Percentiles rank a stretch among this genome's conserved stretches.
Evolutionary conservation across 2,113 vertebrate genomes (phyloP).

Genomic region (Machaerirhynchus nigripectus): DNA sequence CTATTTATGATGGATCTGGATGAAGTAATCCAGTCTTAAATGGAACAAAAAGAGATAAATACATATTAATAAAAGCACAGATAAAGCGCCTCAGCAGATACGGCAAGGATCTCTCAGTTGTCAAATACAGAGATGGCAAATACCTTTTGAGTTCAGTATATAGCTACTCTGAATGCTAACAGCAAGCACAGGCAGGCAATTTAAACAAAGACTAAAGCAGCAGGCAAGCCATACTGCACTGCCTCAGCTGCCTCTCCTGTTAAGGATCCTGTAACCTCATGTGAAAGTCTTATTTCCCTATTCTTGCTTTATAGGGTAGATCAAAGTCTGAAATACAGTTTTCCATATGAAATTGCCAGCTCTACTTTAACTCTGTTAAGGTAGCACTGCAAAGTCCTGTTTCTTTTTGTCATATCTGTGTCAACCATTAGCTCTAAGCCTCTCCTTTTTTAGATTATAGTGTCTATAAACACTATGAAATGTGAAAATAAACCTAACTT

Average conservation of each 20-base stretch:
- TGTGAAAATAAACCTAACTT: background rate
- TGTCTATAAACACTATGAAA: background rate
- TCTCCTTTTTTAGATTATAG: background rate
- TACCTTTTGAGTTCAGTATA: background rate
- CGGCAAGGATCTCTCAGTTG: background rate
- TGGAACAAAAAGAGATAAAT: background rate
- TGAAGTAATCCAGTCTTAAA: background rate
- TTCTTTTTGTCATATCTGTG: background rate
- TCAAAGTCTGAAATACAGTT: background rate
- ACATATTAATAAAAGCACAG: background rate
- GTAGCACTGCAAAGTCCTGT: background rate
- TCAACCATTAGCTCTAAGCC: background rate
- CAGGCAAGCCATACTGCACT: background rate
- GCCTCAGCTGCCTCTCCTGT: background rate
- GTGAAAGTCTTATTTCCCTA: background rate
- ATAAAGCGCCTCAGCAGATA: background rate
- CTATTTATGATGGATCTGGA: background rate
- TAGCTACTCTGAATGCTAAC: background rate
- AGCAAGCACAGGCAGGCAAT: background rate
- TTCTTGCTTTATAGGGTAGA: background rate
- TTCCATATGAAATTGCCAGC: background rate
- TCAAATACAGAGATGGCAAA: background rate
- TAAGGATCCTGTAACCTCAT: background rate
- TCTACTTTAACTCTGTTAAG: background rate
- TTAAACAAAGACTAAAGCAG: background rate